Percentiles rank a stretch among this genome's conserved stretches.
phyloP scores from a whole-genome alignment of 2,888 invertebrate genomes.

The Drosophila paracracens region DNA sequence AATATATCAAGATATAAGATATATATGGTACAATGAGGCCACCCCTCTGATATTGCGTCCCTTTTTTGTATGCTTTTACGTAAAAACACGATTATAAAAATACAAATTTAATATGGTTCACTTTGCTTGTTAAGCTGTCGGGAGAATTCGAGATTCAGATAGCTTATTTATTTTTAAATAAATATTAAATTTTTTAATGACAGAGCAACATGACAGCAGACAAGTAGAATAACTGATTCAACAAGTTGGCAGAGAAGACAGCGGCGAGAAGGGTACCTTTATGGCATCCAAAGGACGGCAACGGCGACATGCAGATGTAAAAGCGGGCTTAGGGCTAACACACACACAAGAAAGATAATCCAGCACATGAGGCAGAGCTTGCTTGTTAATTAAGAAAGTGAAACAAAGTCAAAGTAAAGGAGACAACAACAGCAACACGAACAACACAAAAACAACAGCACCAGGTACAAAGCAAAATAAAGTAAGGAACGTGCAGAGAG shows the following conservation, averaged over 20 bases:
- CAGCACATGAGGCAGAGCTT: constrained; percentile 58
- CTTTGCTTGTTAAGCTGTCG: constrained; percentile 1
- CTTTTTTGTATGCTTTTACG: background rate
- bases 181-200: constrained; percentile 26
- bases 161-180: constrained; percentile 7
- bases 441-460: constrained; percentile 2
- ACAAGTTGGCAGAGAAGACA: constrained; percentile 21
- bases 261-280: constrained; percentile 30
- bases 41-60: background rate
- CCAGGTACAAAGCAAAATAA: constrained; percentile 49
- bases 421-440: constrained; percentile 40
- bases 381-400: constrained; percentile 79
- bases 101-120: background rate
- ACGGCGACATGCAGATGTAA: constrained; percentile 45
- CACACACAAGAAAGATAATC: constrained; percentile 59
- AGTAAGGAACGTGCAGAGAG: constrained; percentile 31
- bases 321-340: constrained; percentile 57
- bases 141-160: constrained; percentile 9
- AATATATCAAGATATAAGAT: too few species aligned
- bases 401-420: constrained; percentile 75
- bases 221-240: constrained; percentile 49
- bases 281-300: constrained; percentile 33
- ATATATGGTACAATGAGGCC: background rate
- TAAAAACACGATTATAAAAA: background rate
- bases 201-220: constrained; percentile 28